A percentile compares a stretch with the other conserved stretches of the same genome.
phyloP scores from a whole-genome alignment of 1,140 invertebrate genomes.

The Drosophila miranda region DNA sequence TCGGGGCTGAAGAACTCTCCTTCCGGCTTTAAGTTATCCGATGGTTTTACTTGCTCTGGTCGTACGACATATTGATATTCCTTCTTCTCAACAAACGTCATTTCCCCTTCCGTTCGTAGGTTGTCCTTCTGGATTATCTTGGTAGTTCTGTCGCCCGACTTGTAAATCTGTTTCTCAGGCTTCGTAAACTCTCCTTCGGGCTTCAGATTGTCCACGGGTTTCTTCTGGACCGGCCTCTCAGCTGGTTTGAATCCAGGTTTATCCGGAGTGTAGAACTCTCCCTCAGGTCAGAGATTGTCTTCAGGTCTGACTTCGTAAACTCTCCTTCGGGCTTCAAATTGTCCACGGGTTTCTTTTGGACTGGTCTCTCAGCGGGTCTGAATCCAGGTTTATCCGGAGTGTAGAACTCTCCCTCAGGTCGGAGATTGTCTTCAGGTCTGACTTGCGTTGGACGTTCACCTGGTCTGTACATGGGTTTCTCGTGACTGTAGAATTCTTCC shows the following conservation, averaged over 20 bases:
- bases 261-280: conserved; percentile 83
- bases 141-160: conserved; percentile 74
- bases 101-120: conserved; percentile 83
- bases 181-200: conserved; percentile 83
- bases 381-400: too few species aligned
- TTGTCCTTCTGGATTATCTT: conserved; percentile 83
- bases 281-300: conserved; percentile 85
- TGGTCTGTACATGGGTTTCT: too few species aligned
- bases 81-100: conserved; percentile 84
- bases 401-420: too few species aligned
- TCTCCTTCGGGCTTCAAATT: conserved; percentile 84
- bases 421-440: too few species aligned
- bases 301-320: conserved; percentile 82
- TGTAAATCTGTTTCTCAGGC: conserved; percentile 64
- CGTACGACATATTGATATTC: conserved; percentile 82
- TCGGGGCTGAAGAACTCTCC: conserved; percentile 86
- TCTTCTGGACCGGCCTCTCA: conserved; percentile 73
- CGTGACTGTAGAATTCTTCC: too few species aligned
- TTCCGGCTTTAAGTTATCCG: conserved; percentile 87
- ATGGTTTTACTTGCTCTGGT: conserved; percentile 84
- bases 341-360: conserved; percentile 81
- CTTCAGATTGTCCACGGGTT: conserved; percentile 83
- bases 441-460: too few species aligned
- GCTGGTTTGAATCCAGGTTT: conserved; percentile 54
- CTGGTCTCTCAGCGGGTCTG: too few species aligned